These are phyloP conservation scores for Axinella damicornis DNA, from an alignment of 37 sponge, comb jelly and placozoan genomes.

Conservation along the genomic window DNA sequence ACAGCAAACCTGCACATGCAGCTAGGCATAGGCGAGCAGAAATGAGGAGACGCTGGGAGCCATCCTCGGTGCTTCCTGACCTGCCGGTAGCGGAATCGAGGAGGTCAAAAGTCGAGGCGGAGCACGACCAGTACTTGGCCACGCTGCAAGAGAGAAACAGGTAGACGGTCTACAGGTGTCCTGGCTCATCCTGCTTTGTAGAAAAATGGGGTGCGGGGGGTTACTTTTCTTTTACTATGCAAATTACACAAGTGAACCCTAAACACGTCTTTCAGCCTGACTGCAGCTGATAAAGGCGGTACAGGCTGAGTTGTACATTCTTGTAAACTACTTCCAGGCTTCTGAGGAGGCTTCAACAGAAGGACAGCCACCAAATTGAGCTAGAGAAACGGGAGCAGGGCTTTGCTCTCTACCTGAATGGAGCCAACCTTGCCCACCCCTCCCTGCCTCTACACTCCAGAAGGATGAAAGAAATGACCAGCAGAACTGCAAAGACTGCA, in stretches of 20 bases:
- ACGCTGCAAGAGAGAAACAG: constrained; percentile 78
- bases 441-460: not conserved
- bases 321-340: constrained; percentile 51
- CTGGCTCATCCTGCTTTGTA: no score
- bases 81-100: not conserved
- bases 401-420: constrained; percentile 94
- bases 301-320: no score
- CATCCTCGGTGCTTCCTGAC: not conserved
- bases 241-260: no score
- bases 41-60: not conserved
- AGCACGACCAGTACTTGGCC: constrained; percentile 58
- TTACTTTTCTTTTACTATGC: no score
- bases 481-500: constrained; percentile 15
- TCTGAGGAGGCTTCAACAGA: constrained; percentile 79
- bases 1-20: no score
- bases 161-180: no score
- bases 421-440: constrained; percentile 67
- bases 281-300: no score
- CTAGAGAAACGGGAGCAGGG: constrained; percentile 93
- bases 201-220: no score
- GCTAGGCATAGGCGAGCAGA: not conserved
- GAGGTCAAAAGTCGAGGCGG: not conserved
- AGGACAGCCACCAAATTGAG: constrained; percentile 65
- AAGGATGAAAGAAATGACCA: not conserved
- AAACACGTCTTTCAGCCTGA: no score